Evolutionary conservation across 1,140 invertebrate genomes (phyloP).

Genomic region (Drosophila subobscura): DNA sequence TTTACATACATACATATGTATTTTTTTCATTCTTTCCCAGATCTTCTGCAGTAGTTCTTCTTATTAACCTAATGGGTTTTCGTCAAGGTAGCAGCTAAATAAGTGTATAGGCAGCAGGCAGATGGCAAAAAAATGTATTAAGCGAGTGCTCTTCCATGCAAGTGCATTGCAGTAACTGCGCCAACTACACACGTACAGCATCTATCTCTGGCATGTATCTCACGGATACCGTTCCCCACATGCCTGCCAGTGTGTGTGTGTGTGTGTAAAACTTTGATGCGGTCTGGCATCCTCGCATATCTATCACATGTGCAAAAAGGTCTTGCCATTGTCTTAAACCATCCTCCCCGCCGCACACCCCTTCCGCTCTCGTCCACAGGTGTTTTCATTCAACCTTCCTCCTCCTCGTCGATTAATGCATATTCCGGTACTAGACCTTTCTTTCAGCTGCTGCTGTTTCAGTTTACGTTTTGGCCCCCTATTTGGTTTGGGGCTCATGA

Average conservation of each 20-base stretch:
- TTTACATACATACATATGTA: not conserved
- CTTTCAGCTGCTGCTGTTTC: slow-evolving; percentile 11
- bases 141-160: slow-evolving; percentile 65
- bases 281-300: slow-evolving; percentile 55
- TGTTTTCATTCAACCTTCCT: slow-evolving; percentile 27
- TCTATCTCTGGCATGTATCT: slow-evolving; percentile 22
- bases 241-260: not conserved
- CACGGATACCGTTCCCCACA: not conserved
- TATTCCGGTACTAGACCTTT: slow-evolving; percentile 9
- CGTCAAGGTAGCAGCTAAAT: slow-evolving; percentile 68
- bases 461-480: too few species aligned
- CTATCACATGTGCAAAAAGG: slow-evolving; percentile 32
- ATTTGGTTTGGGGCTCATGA: slow-evolving; percentile 29
- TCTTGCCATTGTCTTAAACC: slow-evolving; percentile 59
- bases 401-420: slow-evolving; percentile 44
- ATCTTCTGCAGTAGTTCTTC: slow-evolving; percentile 45
- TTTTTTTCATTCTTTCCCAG: slow-evolving; percentile 9
- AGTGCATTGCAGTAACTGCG: slow-evolving; percentile 9
- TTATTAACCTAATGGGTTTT: slow-evolving; percentile 81
- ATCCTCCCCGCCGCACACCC: not conserved
- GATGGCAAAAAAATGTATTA: slow-evolving; percentile 64
- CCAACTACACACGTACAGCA: slow-evolving; percentile 32
- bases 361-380: not conserved
- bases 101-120: slow-evolving; percentile 40
- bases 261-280: slow-evolving; percentile 59